Evolutionary conservation across 1,140 invertebrate species (phyloP).

Genomic region (Pseudomyrmex sp.): DNA sequence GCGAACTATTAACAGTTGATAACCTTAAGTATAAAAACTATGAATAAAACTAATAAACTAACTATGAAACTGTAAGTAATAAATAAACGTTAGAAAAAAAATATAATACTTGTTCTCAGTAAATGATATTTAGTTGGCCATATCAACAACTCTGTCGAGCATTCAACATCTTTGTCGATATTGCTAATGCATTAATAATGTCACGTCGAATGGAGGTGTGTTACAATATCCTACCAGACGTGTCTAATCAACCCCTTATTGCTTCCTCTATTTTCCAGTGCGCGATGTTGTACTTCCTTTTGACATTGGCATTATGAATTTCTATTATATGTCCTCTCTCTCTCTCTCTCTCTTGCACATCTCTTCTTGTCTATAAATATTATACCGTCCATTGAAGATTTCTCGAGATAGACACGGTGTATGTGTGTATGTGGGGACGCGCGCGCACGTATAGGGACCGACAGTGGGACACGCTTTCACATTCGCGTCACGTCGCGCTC

Average conservation of each 20-base stretch:
- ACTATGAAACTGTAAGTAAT: background rate
- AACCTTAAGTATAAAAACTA: background rate
- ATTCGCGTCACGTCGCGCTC: constrained; percentile 65
- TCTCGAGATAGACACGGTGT: background rate
- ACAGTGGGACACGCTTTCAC: constrained; percentile 22
- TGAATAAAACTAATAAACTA: background rate
- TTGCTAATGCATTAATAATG: constrained; percentile 44
- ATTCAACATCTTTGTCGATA: constrained; percentile 14
- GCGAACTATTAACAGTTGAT: constrained; percentile 7
- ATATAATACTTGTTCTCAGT: background rate
- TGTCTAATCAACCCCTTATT: constrained; percentile 52
- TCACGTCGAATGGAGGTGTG: constrained; percentile 21
- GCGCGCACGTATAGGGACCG: background rate
- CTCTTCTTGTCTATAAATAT: constrained; percentile 32
- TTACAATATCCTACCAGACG: constrained; percentile 10
- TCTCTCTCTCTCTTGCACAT: background rate
- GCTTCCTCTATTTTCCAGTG: background rate
- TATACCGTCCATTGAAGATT: background rate
- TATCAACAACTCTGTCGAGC: background rate
- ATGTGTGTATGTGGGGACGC: background rate
- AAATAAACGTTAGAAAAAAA: background rate
- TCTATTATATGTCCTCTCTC: constrained; percentile 17
- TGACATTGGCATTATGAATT: constrained; percentile 27
- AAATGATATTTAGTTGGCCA: background rate
- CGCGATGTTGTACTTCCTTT: background rate